Percentiles rank a stretch among this genome's conserved stretches.
These are phyloP conservation scores for Ophioninae sp. DNA, from an alignment of 2,888 invertebrate species.

Conservation along the genomic window DNA sequence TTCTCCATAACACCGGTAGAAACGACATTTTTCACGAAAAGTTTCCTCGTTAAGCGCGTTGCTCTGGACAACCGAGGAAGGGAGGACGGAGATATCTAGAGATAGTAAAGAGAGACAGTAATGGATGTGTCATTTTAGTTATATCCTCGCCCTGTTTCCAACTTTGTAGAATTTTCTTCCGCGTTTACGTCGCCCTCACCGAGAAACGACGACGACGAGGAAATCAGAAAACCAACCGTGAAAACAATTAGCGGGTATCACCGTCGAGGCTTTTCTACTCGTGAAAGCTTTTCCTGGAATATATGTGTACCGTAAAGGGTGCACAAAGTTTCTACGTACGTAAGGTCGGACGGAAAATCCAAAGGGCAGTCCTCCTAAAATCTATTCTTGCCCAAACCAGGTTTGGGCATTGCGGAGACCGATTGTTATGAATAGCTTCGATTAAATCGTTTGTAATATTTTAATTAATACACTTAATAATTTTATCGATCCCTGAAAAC, in stretches of 20 bases:
- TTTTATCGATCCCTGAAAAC: background rate
- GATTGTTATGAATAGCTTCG: too few species aligned
- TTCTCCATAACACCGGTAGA: slow-evolving; percentile 33
- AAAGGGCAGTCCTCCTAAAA: too few species aligned
- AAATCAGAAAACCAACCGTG: slow-evolving; percentile 33
- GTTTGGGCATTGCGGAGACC: too few species aligned
- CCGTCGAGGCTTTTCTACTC: background rate
- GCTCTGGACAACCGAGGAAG: slow-evolving; percentile 34
- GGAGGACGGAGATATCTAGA: background rate
- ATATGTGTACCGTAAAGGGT: background rate
- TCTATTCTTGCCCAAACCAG: too few species aligned
- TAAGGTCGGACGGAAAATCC: background rate
- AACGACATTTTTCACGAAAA: slow-evolving; percentile 42
- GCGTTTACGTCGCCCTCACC: slow-evolving; percentile 39
- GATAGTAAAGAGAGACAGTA: background rate
- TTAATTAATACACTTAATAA: too few species aligned
- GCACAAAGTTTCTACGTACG: background rate
- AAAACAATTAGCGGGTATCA: slow-evolving; percentile 48
- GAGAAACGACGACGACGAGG: slow-evolving; percentile 25
- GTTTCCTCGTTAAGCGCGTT: slow-evolving; percentile 57
- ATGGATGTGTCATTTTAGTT: slow-evolving; percentile 23
- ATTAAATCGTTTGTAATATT: too few species aligned
- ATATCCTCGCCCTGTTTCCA: slow-evolving; percentile 35
- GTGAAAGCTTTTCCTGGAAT: background rate
- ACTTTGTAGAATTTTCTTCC: slow-evolving; percentile 49